Conservation (phyloP, 2,113 vertebrate genomes). For the Crotalus helleri region DNA sequence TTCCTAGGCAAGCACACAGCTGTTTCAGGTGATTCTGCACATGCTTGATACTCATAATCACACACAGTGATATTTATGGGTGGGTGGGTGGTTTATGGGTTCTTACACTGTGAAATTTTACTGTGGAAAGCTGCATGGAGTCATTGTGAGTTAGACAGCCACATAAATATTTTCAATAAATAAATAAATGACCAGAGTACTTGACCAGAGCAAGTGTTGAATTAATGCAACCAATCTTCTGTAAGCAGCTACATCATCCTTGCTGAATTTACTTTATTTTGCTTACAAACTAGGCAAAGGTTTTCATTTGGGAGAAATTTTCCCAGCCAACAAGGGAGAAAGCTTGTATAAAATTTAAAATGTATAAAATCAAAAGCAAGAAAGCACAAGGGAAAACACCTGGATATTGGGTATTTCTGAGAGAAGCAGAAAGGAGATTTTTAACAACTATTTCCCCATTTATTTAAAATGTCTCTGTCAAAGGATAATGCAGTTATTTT, state of each 20-base stretch:
- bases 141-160: background rate
- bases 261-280: constrained; percentile 13
- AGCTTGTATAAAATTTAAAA: background rate
- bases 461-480: background rate
- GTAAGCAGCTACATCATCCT: background rate
- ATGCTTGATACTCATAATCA: background rate
- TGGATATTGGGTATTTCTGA: background rate
- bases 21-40: background rate
- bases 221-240: background rate
- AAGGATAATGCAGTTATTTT: constrained; percentile 22
- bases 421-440: background rate
- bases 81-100: no score
- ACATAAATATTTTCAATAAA: background rate
- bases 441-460: background rate
- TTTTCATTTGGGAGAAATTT: background rate
- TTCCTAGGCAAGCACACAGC: background rate
- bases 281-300: background rate
- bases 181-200: background rate
- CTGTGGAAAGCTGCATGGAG: background rate
- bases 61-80: no score
- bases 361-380: constrained; percentile 2
- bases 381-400: background rate
- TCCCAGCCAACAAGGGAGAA: constrained; percentile 13
- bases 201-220: background rate
- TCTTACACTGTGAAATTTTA: background rate